Evolutionary conservation across 2,113 vertebrate species (phyloP).

Genomic region (Prunella himalayana): DNA sequence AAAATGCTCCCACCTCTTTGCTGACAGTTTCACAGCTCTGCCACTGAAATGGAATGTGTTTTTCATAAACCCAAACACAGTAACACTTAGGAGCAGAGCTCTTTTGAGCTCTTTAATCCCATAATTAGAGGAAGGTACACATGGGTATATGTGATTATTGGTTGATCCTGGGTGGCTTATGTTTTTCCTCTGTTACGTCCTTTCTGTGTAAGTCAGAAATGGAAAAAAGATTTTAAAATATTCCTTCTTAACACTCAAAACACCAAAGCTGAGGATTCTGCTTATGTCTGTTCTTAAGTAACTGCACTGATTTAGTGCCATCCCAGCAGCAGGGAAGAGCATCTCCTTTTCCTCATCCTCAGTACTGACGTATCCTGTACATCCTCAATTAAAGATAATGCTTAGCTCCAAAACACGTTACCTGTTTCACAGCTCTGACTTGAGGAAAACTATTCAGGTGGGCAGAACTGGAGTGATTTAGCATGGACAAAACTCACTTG

Average conservation of each 20-base stretch:
- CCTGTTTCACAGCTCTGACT: constrained; percentile 34
- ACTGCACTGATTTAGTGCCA: background rate
- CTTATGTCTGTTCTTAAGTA: background rate
- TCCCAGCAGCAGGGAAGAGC: background rate
- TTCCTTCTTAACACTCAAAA: background rate
- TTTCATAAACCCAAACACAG: background rate
- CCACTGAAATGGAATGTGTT: background rate
- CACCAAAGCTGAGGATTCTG: background rate
- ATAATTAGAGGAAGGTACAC: background rate
- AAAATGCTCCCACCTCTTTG: background rate
- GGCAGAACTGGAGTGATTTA: background rate
- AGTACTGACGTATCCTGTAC: background rate
- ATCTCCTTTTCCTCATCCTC: background rate
- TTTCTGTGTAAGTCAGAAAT: background rate
- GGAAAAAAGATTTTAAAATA: background rate
- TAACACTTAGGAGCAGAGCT: background rate
- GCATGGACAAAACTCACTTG: background rate
- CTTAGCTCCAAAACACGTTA: background rate
- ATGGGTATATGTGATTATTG: background rate
- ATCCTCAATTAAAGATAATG: background rate
- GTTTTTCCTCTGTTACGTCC: background rate
- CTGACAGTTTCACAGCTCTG: background rate
- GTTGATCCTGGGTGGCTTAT: background rate
- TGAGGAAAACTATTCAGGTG: constrained; percentile 5
- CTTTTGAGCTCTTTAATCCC: background rate